These are phyloP conservation scores for Melolontha melolontha DNA, from an alignment of 2,888 invertebrate genomes.

Conservation along the genomic window DNA sequence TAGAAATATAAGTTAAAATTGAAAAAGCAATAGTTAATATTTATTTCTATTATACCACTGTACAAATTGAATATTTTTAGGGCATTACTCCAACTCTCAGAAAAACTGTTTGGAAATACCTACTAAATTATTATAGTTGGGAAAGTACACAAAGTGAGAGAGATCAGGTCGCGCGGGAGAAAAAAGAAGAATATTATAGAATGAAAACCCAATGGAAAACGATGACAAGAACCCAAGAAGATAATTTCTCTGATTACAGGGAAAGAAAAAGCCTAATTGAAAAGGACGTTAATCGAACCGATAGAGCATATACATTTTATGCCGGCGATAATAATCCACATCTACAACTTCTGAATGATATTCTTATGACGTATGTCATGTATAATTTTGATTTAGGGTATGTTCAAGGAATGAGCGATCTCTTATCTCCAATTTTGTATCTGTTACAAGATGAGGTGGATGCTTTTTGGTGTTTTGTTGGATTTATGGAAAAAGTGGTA, in stretches of 20 bases:
- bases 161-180: conserved; percentile 75
- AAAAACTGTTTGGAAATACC: conserved; percentile 93
- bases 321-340: conserved; percentile 95
- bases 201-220: conserved; percentile 98
- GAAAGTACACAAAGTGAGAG: conserved; percentile 80
- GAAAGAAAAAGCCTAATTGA: conserved; percentile 95
- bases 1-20: too few relatives aligned
- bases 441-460: conserved; percentile 94
- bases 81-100: conserved; percentile 83
- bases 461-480: conserved; percentile 99
- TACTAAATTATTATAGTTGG: conserved; percentile 91
- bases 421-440: conserved; percentile 91
- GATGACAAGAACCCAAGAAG: conserved; percentile 88
- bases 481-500: conserved; percentile 96
- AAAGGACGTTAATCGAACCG: conserved; percentile 97
- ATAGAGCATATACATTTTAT: conserved; percentile 89
- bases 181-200: conserved; percentile 87
- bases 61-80: conserved; percentile 63
- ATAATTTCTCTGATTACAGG: conserved; percentile 86
- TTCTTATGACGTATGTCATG: conserved; percentile 98
- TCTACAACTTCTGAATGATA: conserved; percentile 85
- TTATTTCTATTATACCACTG: conserved; percentile 7
- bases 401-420: conserved; percentile 98
- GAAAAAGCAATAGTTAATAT: too few relatives aligned
- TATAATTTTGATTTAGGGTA: conserved; percentile 98